Base-by-base conservation (phyloP, 2,888 invertebrate genomes). In the Sarcophaga subvicina region DNA sequence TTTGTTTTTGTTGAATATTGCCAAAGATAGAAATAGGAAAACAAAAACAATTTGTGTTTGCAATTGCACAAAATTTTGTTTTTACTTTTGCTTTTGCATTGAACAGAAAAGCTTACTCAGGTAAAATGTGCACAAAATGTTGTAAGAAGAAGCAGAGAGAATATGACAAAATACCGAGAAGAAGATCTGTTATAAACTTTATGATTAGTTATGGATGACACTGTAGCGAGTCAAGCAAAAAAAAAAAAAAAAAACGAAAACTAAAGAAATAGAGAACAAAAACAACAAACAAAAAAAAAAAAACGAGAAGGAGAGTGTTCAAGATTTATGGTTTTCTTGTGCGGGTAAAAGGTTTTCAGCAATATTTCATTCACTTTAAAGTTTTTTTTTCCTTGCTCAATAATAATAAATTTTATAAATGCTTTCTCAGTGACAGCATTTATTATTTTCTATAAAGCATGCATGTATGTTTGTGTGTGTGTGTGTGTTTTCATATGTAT, bases 161-260 rank as follows among this genome's bases (percentile, higher is more conserved):
- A 14, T 54, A 5, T n/a, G 17, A 59, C 3, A 17, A 67, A 11
- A 8, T 12, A 20, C 3, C 10, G 49, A 49, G 14, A 11, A 49
- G 11, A 49, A 14, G 12, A 49, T 49, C 12, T 49, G 49, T 14
- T 14, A 4, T 11, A 83, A 86, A 83, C 69, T 83, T 77, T 83
- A 73, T 63, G 47, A 77, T 83, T 72, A 63, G 63, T 80, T 83
- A 69, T 81, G 62, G 64, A 25, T 72, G 66, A 47, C 77, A 54
- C 54, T 54, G 54, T 54, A 54, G 14, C 54, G 10, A 54, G 17
- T 54, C 54, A 54, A 54, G 17, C 17, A 54, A 54, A 54, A 54
- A 12, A 54, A 12, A 54, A 54, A 12, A 54, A 12, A 49, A 49
- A 54, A 12, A 1, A 20, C 20, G 20, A 22, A 49, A 49, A 12